Evolutionary conservation across 2,797 vertebrate species (phyloP).

Genomic region (Neosilurus mollespiculum): DNA sequence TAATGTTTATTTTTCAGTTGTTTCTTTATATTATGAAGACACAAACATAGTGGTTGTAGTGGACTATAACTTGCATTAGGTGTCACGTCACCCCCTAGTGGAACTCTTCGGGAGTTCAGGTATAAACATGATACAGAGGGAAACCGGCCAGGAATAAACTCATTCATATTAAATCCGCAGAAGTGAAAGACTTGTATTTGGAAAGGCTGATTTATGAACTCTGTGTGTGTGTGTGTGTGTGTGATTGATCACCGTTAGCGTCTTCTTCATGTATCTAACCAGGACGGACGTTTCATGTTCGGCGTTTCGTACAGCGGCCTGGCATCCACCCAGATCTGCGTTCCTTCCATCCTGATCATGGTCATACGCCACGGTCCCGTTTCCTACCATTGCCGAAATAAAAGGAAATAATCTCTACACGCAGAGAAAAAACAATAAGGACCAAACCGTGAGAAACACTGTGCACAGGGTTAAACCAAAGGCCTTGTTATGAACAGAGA

Average conservation of each 20-base stretch:
- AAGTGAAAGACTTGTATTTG: background rate
- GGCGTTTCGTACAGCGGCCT: conserved; percentile 81
- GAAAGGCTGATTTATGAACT: background rate
- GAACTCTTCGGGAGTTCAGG: background rate
- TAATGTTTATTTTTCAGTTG: background rate
- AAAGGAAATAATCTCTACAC: conserved; percentile 85
- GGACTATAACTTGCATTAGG: background rate
- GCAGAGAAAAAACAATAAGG: background rate
- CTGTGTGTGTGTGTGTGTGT: background rate
- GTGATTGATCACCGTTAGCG: conserved; percentile 76
- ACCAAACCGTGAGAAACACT: background rate
- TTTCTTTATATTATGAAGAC: too few species aligned
- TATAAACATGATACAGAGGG: background rate
- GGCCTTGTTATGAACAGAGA: too few species aligned
- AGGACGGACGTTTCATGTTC: conserved; percentile 87
- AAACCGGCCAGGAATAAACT: background rate
- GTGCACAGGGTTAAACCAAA: too few species aligned
- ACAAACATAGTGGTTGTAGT: background rate
- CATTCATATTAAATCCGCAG: background rate
- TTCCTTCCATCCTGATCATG: conserved; percentile 84
- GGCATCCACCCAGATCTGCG: conserved; percentile 88
- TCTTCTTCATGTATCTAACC: conserved; percentile 84
- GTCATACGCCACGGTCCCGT: conserved; percentile 85
- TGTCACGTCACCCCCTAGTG: conserved; percentile 3
- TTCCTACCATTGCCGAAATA: conserved; percentile 90